Base-by-base conservation (phyloP, 2,113 vertebrate genomes). In the Cheilinus undulatus region DNA sequence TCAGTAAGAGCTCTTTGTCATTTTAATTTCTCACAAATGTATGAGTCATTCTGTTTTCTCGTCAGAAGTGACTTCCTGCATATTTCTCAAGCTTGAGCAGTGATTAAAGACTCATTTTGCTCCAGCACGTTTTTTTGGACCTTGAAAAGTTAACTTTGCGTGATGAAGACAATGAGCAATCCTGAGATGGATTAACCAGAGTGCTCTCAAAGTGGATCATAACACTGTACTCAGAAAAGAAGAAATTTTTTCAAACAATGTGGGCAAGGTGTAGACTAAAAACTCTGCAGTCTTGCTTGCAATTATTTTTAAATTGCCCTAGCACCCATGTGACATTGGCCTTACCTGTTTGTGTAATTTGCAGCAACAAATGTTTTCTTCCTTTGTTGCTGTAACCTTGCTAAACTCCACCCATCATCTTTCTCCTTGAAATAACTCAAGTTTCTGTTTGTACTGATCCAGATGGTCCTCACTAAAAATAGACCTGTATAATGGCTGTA, bases 1-100 rank as follows among this genome's bases (percentile, higher is more conserved):
- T 97, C 96, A 69, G 98, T 99, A 93, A 88, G 97, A 91, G 23
- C 52, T 23, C 53, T 15, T 24, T 2, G 4, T 24, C 45, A 49
- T 23, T 49, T 46, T 13, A 14, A 45, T 54, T 53, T 53, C 2
- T 53, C 8, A 22, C 15, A 3, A n/a, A 1, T 50, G 53, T 26
- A 45, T 23, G 7, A 19, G 9, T 69, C 17, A 27, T 14, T 15
- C 5, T 57, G 28, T 69, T 22, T 40, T 17, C 14, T 42, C 15
- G 7, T 42, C 40, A 6, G 40, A 6, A 15, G 6, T 32, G 3
- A 60, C 58, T 17, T 36, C 7, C 14, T 63, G 20, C 26, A 36
- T 34, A 22, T 30, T 36, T 42, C 68, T 48, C 0, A 7, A 19
- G n/a, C 57, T 34, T 20, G 19, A 45, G 4, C 23, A 48, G 45